Evolutionary conservation across 2,797 vertebrate genomes (phyloP), one percentile per base, ranked within the genome.

Genomic region (Ctenopoma kingsleyae): DNA sequence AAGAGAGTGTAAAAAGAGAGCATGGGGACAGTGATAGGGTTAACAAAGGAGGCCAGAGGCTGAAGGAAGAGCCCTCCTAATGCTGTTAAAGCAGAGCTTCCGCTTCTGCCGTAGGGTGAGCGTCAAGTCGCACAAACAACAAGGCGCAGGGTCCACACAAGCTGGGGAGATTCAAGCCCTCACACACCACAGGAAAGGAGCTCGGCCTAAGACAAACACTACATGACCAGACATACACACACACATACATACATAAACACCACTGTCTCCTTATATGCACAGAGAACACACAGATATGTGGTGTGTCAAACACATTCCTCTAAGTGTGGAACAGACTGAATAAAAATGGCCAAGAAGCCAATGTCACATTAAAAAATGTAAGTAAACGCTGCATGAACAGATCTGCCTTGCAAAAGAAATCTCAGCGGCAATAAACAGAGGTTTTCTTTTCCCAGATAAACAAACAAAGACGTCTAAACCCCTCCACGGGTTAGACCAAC

Each of bases 41-140:
- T 88, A 82, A 85, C 52, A 20, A 10, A 63, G 67, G 5, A 9
- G 71, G 67, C 69, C 38, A n/a, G 4, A 61, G 59, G 63, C 71
- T 76, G 76, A 79, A 77, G 80, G 80, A 86, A 85, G 74, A 87
- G 78, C 76, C 66, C 60, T 32, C 61, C 78, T 78, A 81, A 84
- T 59, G 83, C 59, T 65, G 76, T 78, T 79, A 76, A 80, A 81
- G 77, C 48, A 35, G 38, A 67, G 73, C 74, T 86, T 88, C 89
- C 76, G 69, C 78, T 83, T 58, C 47, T 63, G 83, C 80, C 57
- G 35, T 52, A 13, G 81, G 81, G 60, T 48, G 51, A 87, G 80
- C 8, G 67, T 27, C 17, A 54, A 71, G 82, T 40, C 23, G 50
- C 69, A 70, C 66, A 85, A 81, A 77, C 58, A 78, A 84, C 58